Percentiles rank a stretch among this genome's conserved stretches.
phyloP scores from a whole-genome alignment of 2,888 invertebrate genomes.

The Nymphalis c-album region DNA sequence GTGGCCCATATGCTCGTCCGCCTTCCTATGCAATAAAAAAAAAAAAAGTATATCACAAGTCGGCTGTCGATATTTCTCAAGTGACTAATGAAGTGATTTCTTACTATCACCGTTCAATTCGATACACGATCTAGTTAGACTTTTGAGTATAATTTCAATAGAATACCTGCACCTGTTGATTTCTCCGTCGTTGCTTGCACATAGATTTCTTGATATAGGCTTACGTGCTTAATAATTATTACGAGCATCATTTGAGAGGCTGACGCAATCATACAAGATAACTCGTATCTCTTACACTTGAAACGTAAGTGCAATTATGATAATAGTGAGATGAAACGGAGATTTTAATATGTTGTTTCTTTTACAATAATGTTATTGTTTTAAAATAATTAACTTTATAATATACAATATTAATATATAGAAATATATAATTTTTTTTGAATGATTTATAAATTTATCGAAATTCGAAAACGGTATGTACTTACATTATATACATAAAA shows the following conservation, averaged over 20 bases:
- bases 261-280: slow-evolving; percentile 27
- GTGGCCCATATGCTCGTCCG: no score
- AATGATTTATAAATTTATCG: background rate
- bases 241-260: slow-evolving; percentile 21
- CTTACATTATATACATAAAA: no score
- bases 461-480: no score
- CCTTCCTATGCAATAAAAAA: no score
- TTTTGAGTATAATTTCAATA: no score
- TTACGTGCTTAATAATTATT: slow-evolving; percentile 5
- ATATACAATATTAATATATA: no score
- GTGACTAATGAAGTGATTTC: no score
- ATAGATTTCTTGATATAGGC: background rate
- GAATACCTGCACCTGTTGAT: background rate
- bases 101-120: no score
- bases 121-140: no score
- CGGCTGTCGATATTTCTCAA: no score
- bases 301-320: slow-evolving; percentile 36
- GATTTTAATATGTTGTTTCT: background rate
- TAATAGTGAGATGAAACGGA: slow-evolving; percentile 38
- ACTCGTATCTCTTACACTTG: slow-evolving; percentile 28
- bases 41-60: no score
- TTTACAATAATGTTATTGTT: background rate
- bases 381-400: background rate
- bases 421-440: no score
- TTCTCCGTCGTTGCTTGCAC: background rate